Conservation (phyloP, 2,888 invertebrate genomes). For the Xestia c-nigrum region DNA sequence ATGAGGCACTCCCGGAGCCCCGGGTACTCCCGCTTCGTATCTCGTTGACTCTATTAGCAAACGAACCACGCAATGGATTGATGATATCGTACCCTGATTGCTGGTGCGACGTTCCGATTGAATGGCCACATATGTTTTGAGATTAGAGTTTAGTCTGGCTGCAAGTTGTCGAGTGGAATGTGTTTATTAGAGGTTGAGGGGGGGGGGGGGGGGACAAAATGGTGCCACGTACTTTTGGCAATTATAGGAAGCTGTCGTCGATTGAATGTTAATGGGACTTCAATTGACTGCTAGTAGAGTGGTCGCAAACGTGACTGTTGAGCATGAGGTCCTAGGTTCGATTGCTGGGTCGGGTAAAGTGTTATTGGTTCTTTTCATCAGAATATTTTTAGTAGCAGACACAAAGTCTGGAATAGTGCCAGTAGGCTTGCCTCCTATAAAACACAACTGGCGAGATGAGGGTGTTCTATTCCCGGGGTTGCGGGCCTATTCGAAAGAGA, state of each 20-base stretch:
- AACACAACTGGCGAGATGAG: not conserved
- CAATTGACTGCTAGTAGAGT: not conserved
- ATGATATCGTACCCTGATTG: conserved; percentile 69
- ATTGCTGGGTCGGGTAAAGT: not conserved
- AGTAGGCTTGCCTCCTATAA: not conserved
- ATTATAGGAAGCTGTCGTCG: not conserved
- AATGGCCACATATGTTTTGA: conserved; percentile 65
- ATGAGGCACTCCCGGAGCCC: conserved; percentile 55
- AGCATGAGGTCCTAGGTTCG: not conserved
- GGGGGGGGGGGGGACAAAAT: not conserved
- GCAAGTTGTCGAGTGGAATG: conserved; percentile 22
- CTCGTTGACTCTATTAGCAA: conserved; percentile 72
- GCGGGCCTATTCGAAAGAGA: no score
- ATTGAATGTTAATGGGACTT: conserved; percentile 24
- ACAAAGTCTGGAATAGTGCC: not conserved
- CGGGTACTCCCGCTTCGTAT: conserved; percentile 46
- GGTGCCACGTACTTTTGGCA: conserved; percentile 3
- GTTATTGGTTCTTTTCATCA: not conserved
- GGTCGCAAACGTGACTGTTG: not conserved
- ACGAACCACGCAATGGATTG: conserved; percentile 71
- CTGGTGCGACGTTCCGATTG: conserved; percentile 63
- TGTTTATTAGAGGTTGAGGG: not conserved
- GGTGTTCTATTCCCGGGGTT: not conserved
- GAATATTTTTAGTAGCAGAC: not conserved
- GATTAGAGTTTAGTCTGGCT: conserved; percentile 50